These are phyloP conservation scores for Mimas tiliae DNA, from an alignment of 2,888 invertebrate genomes.

Conservation along the genomic window DNA sequence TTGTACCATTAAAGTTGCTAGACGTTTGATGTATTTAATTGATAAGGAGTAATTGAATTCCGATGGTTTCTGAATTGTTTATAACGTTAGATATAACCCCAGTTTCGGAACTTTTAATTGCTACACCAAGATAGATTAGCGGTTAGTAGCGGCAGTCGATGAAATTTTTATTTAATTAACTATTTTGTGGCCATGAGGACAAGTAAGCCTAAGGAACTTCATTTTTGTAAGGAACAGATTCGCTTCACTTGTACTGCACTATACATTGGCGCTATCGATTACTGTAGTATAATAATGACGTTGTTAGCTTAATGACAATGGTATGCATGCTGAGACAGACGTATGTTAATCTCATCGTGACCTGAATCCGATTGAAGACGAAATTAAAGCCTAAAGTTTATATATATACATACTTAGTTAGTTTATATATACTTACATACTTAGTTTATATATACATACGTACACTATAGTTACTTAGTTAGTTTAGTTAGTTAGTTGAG, in stretches of 20 bases:
- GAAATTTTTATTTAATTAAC: no score
- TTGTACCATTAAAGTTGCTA: slow-evolving; percentile 33
- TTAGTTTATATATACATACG: no score
- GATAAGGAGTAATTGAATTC: slow-evolving; percentile 44
- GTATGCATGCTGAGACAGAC: neutral
- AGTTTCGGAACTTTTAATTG: slow-evolving; percentile 15
- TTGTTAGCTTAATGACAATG: slow-evolving; percentile 9
- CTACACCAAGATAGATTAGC: slow-evolving; percentile 7
- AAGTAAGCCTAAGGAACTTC: no score
- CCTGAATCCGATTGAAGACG: neutral
- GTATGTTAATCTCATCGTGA: slow-evolving; percentile 7
- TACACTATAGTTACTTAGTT: no score
- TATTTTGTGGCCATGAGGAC: no score
- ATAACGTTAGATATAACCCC: slow-evolving; percentile 12
- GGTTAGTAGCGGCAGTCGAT: neutral
- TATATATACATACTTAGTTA: no score
- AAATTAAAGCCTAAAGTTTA: neutral
- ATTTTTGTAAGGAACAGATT: no score
- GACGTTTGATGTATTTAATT: slow-evolving; percentile 42
- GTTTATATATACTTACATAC: no score
- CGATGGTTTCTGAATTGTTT: slow-evolving; percentile 37
- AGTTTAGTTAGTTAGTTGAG: no score
- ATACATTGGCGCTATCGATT: neutral
- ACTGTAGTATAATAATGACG: slow-evolving; percentile 11
- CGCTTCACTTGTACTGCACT: neutral